Percentiles rank a stretch among this genome's conserved stretches.
Conservation (phyloP, 1,140 invertebrate species). For the Drosophila miranda region DNA sequence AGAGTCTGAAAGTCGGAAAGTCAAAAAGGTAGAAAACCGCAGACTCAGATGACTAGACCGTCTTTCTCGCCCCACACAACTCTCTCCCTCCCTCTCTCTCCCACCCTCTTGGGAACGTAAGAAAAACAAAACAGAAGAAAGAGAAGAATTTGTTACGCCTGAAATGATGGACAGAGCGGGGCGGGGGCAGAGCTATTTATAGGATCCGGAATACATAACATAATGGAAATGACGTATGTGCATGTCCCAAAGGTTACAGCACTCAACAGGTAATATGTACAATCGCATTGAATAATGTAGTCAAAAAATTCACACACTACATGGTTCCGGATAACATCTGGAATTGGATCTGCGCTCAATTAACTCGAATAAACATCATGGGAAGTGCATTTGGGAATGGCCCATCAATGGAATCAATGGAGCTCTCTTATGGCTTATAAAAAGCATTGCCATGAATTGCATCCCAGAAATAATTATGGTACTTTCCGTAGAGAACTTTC, state of each 20-base stretch:
- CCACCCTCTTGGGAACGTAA: constrained; percentile 4
- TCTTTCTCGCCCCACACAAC: constrained; percentile 3
- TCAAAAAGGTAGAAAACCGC: constrained; percentile 43
- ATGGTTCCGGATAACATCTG: constrained; percentile 9
- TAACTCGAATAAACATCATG: constrained; percentile 12
- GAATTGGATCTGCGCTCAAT: constrained; percentile 16
- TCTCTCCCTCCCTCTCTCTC: constrained; percentile 1
- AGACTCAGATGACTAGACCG: constrained; percentile 51
- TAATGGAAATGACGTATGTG: constrained; percentile 9
- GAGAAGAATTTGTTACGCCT: constrained; percentile 60
- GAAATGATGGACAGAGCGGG: constrained; percentile 23
- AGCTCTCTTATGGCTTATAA: too few species aligned
- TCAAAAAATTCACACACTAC: neutral
- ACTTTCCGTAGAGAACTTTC: too few species aligned
- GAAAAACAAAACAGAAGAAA: constrained; percentile 21
- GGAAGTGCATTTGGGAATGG: neutral
- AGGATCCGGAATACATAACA: constrained; percentile 12
- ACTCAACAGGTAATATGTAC: constrained; percentile 19
- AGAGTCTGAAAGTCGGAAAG: constrained; percentile 35
- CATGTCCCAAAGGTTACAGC: constrained; percentile 3
- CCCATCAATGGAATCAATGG: neutral
- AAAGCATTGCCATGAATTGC: too few species aligned
- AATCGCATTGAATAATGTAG: neutral
- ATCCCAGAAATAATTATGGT: too few species aligned
- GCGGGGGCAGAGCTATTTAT: constrained; percentile 14